Evolutionary conservation across 2,888 invertebrate species (phyloP).

Genomic region (Epinotia nisella): DNA sequence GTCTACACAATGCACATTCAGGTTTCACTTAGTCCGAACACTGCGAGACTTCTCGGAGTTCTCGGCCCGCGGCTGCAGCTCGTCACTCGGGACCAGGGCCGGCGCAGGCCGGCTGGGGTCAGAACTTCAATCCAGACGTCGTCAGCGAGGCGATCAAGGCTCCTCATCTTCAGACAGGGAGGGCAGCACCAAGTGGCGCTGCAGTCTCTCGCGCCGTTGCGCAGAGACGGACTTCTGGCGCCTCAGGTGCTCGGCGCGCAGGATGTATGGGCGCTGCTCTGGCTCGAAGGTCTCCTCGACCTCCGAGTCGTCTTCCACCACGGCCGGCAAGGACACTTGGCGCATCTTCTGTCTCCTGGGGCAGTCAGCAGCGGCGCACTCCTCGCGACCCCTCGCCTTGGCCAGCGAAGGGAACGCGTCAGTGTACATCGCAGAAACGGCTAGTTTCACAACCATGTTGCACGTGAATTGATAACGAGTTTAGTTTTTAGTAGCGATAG

Average conservation of each 20-base stretch:
- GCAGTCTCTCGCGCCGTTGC: constrained; percentile 70
- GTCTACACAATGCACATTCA: constrained; percentile 23
- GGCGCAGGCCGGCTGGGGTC: constrained; percentile 57
- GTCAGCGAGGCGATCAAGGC: constrained; percentile 66
- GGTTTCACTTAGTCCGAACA: constrained; percentile 33
- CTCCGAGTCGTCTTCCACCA: constrained; percentile 70
- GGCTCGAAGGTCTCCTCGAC: constrained; percentile 62
- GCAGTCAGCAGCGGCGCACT: constrained; percentile 61
- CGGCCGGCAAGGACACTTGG: constrained; percentile 64
- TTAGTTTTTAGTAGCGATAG: constrained; percentile 50
- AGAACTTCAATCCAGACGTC: constrained; percentile 69
- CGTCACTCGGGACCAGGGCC: constrained; percentile 48
- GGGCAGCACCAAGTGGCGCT: constrained; percentile 73
- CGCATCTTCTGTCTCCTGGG: constrained; percentile 65
- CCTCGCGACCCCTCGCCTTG: constrained; percentile 61
- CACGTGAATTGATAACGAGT: constrained; percentile 36
- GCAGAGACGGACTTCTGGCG: constrained; percentile 79
- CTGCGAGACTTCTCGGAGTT: constrained; percentile 1
- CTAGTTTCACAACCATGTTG: constrained; percentile 74
- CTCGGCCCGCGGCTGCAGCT: neutral
- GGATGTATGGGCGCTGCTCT: constrained; percentile 63
- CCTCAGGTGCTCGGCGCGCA: constrained; percentile 68
- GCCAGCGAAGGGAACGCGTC: constrained; percentile 66
- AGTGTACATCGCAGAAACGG: constrained; percentile 66
- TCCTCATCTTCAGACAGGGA: constrained; percentile 80